A percentile compares a stretch with the other conserved stretches of the same genome.
These are phyloP conservation scores for Trimorus sp. DNA, from an alignment of 2,888 invertebrate genomes.

Conservation along the genomic window DNA sequence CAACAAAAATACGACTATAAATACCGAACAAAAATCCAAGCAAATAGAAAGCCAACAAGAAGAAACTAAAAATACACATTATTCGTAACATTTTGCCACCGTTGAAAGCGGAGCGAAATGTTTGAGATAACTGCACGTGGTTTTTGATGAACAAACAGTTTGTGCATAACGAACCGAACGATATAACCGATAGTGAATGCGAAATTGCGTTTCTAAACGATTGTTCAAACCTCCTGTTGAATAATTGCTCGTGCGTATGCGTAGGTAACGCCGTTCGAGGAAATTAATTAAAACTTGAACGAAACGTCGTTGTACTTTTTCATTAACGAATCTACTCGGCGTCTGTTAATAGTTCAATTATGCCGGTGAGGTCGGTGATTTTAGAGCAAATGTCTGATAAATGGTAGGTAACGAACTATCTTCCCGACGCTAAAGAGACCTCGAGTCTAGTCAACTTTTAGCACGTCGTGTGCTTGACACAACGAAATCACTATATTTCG, in stretches of 20 bases:
- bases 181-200: no score
- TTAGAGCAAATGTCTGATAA: constrained; percentile 48
- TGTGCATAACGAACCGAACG: no score
- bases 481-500: constrained; percentile 28
- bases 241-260: constrained; percentile 35
- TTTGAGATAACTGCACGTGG: not conserved
- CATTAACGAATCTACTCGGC: constrained; percentile 36
- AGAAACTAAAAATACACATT: constrained; percentile 12
- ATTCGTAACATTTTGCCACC: not conserved
- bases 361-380: constrained; percentile 46
- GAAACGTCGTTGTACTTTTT: constrained; percentile 41
- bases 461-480: constrained; percentile 29
- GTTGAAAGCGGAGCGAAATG: not conserved
- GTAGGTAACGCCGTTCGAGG: constrained; percentile 20
- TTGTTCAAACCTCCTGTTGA: constrained; percentile 31
- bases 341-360: constrained; percentile 51
- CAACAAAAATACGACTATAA: constrained; percentile 40
- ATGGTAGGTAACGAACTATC: constrained; percentile 42
- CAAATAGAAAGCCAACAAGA: constrained; percentile 15
- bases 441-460: constrained; percentile 36
- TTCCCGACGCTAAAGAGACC: constrained; percentile 35
- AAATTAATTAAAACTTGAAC: constrained; percentile 52
- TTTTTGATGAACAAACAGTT: no score
- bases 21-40: constrained; percentile 22
- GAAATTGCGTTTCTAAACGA: constrained; percentile 3